Evolutionary conservation across 2,113 vertebrate genomes (phyloP), one percentile per base, ranked within the genome.

Genomic region (Falcunculus frontatus): DNA sequence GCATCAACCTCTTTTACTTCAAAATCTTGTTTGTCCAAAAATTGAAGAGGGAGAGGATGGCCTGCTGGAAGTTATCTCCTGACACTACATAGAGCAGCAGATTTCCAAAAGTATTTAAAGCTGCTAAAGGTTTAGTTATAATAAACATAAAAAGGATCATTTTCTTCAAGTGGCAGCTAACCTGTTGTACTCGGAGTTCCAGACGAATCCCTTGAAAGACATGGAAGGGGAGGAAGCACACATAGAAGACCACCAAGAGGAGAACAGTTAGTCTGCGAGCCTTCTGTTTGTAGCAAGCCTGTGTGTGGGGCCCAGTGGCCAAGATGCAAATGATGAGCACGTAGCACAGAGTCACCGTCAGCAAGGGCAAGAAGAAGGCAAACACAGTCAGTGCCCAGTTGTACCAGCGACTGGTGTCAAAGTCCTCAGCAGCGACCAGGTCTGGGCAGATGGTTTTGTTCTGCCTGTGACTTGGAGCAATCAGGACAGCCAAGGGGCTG

Each of bases 51-150:
- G 86, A 98, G 25, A 96, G 20, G 32, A 98, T 95, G 0, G 98
- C 98, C 50, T 94, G 95, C 56, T 95, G 97, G 79, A 99, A 98
- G 22, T 94, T 96, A 46, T 98, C 97, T 10, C 98, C 98, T 1
- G 95, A 96, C n/a, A 98, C 92, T 8, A 98, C 98, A 70, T 98
- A 98, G 41, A 99, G 93, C 27, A 96, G 80, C 60, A 98, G 93
- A 95, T 99, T 98, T 39, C 98, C 98, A 55, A 98, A 95, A 4
- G 97, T 98, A 90, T 98, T 98, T 56, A 98, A n/a, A 0, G 96
- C 98, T 21, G 98, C 98, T 79, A 99, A 85, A 39, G 98, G 98
- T 88, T 98, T 97, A 29, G 96, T 93, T 68, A 98, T 11, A 12
- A 97, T 96, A 44, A 98, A 98, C 8, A 95, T 91, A 0, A 97